Conservation (phyloP, 2,888 invertebrate genomes). For the Pheosia gnoma region DNA sequence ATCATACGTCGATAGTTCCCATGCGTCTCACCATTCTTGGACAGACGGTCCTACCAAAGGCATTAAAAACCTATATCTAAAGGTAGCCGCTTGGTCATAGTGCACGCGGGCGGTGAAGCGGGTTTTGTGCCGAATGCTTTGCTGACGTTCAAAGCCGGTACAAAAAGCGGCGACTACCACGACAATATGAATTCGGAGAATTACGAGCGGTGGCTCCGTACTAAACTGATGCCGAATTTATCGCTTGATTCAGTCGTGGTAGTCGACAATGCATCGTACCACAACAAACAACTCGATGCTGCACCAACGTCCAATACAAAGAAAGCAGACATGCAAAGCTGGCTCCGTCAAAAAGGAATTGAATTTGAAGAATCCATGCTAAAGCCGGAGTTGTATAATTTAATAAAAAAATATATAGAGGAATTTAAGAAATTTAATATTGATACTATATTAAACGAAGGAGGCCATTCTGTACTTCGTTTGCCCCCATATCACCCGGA, state of each 20-base stretch:
- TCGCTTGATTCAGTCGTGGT: slow-evolving; percentile 10
- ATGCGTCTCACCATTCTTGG: slow-evolving; percentile 13
- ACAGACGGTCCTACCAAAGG: slow-evolving; percentile 17
- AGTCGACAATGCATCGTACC: slow-evolving; percentile 8
- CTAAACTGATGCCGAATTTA: slow-evolving; percentile 12
- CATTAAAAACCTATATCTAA: slow-evolving; percentile 26
- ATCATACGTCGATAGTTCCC: slow-evolving; percentile 14
- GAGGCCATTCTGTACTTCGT: slow-evolving; percentile 6
- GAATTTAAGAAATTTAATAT: not conserved
- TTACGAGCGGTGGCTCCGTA: too few relatives aligned
- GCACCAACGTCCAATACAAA: slow-evolving; percentile 9
- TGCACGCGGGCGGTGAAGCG: slow-evolving; percentile 32
- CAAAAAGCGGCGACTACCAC: too few relatives aligned
- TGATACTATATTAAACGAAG: not conserved
- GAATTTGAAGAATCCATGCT: slow-evolving; percentile 9
- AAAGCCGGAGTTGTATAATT: slow-evolving; percentile 1
- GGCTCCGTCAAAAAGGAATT: slow-evolving; percentile 8
- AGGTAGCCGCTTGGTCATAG: slow-evolving; percentile 25
- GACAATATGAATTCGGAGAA: too few relatives aligned
- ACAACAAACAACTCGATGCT: slow-evolving; percentile 8
- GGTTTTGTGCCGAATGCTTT: slow-evolving; percentile 35
- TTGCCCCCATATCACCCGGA: slow-evolving; percentile 36
- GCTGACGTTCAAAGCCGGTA: not conserved
- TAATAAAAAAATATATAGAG: slow-evolving; percentile 6
- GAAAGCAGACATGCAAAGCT: slow-evolving; percentile 10